Percentiles rank a stretch among this genome's conserved stretches.
Conservation (phyloP, 2,113 vertebrate species). For the Sylvilagus bachmani region DNA sequence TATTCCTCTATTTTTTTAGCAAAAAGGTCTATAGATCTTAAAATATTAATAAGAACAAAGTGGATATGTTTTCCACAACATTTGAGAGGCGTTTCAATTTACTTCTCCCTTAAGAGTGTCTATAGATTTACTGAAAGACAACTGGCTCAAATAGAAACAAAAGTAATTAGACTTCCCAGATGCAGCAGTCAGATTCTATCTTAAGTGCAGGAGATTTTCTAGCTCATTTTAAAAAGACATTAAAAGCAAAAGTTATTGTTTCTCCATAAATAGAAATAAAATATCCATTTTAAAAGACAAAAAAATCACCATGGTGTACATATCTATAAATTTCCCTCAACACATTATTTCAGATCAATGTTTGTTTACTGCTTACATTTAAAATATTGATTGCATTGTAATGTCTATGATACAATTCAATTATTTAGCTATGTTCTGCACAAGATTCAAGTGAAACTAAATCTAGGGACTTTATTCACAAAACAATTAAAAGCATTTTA, state of each 20-base stretch:
- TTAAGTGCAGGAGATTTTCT: conserved; percentile 70
- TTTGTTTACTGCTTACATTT: conserved; percentile 85
- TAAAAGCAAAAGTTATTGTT: conserved; percentile 67
- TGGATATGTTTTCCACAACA: neutral
- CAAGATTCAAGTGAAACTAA: conserved; percentile 84
- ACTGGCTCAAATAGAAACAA: conserved; percentile 69
- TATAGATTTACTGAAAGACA: conserved; percentile 62
- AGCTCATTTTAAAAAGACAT: conserved; percentile 66
- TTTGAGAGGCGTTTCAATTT: conserved; percentile 36
- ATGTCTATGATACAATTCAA: conserved; percentile 84
- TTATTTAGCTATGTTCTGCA: conserved; percentile 84
- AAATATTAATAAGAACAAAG: conserved; percentile 49
- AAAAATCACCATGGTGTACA: conserved; percentile 79
- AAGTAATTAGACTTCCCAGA: conserved; percentile 30
- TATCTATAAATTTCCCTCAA: conserved; percentile 80
- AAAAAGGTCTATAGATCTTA: conserved; percentile 59
- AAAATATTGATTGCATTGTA: conserved; percentile 85
- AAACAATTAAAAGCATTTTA: conserved; percentile 85
- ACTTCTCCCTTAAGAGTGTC: conserved; percentile 12
- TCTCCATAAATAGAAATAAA: conserved; percentile 78
- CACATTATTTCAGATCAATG: conserved; percentile 77
- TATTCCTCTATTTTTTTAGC: conserved; percentile 37
- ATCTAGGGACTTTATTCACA: conserved; percentile 82
- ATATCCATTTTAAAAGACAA: conserved; percentile 77
- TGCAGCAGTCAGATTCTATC: conserved; percentile 43